Conservation (phyloP, 1,140 invertebrate genomes). For the Goniozus legneri region DNA sequence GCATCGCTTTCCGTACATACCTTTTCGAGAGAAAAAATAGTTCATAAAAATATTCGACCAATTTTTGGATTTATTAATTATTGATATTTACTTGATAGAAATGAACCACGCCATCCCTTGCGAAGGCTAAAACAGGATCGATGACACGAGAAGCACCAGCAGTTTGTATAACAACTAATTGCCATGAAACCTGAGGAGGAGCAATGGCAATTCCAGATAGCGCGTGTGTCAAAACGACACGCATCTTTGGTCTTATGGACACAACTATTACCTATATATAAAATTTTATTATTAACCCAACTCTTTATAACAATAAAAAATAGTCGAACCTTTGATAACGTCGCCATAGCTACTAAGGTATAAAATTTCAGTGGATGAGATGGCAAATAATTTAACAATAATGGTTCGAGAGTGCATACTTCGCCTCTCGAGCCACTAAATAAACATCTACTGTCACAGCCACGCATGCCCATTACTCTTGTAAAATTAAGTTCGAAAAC, state of each 20-base stretch:
- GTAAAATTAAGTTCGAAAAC: conserved; percentile 94
- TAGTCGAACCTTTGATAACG: conserved; percentile 73
- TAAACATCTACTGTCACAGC: conserved; percentile 83
- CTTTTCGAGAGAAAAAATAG: conserved; percentile 29
- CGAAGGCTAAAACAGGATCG: conserved; percentile 84
- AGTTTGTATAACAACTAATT: conserved; percentile 82
- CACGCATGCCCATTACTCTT: conserved; percentile 81
- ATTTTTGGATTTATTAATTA: not conserved
- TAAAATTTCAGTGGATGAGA: conserved; percentile 71
- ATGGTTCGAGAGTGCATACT: conserved; percentile 84
- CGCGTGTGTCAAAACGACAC: conserved; percentile 65
- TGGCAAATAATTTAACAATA: conserved; percentile 67
- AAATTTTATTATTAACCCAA: not conserved
- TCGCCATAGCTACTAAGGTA: conserved; percentile 86
- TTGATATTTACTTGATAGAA: conserved; percentile 71
- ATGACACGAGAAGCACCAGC: conserved; percentile 70
- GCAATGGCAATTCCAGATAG: conserved; percentile 63
- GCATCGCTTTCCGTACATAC: conserved; percentile 48
- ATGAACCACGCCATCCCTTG: conserved; percentile 71
- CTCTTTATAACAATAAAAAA: not conserved
- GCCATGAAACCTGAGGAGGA: conserved; percentile 88
- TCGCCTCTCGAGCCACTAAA: conserved; percentile 94
- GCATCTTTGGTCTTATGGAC: conserved; percentile 72
- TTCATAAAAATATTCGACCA: too few relatives aligned
- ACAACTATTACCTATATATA: conserved; percentile 74